phyloP scores from a whole-genome alignment of 2,797 vertebrate species.

The Sylvia borin region DNA sequence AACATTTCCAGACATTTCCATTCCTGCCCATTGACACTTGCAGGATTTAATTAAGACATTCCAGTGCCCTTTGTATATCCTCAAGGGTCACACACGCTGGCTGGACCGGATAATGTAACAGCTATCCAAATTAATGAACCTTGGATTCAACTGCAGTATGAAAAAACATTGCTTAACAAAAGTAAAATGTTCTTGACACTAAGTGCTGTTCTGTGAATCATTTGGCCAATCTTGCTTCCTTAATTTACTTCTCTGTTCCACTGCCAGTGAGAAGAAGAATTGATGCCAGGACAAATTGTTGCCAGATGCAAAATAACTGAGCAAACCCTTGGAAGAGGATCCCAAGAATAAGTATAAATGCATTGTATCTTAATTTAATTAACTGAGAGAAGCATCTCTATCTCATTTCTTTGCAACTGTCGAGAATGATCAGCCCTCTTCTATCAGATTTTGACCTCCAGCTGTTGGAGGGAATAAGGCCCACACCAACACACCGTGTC shows the following conservation, averaged over 20 bases:
- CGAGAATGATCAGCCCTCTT: neutral
- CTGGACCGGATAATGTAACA: neutral
- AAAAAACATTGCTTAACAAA: conserved; percentile 55
- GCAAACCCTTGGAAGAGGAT: conserved; percentile 31
- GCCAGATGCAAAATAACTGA: conserved; percentile 35
- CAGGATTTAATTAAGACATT: conserved; percentile 11
- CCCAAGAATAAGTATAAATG: neutral
- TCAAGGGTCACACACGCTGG: neutral
- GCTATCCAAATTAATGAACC: conserved; percentile 14
- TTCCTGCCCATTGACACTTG: conserved; percentile 30
- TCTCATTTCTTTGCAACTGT: neutral
- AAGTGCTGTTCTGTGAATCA: conserved; percentile 55
- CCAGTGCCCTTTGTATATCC: neutral
- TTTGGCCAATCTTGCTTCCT: conserved; percentile 35
- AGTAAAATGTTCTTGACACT: conserved; percentile 59
- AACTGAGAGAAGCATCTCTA: neutral
- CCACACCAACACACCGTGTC: neutral
- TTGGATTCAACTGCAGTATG: neutral
- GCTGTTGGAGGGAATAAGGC: neutral
- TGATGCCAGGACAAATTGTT: conserved; percentile 39
- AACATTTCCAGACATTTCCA: conserved; percentile 19
- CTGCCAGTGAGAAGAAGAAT: conserved; percentile 46
- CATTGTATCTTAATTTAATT: neutral
- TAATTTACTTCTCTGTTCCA: conserved; percentile 53
- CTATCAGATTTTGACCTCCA: neutral